Evolutionary conservation across 2,113 vertebrate species (phyloP).

Genomic region (Saguinus midas): DNA sequence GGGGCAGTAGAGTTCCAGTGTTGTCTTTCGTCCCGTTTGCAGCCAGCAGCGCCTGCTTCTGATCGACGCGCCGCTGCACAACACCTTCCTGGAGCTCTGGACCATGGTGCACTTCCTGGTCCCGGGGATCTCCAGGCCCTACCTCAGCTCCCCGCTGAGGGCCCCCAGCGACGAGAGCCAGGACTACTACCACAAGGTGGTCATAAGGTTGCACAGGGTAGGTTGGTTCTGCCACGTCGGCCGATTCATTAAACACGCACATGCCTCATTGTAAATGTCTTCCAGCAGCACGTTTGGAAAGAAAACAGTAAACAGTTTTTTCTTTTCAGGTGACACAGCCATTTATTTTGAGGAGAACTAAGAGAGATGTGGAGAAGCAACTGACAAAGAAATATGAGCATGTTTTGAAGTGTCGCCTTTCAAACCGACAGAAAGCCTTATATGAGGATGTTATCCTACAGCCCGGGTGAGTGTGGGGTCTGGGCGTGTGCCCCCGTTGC

Average conservation of each 20-base stretch:
- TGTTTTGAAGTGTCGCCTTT: conserved; percentile 90
- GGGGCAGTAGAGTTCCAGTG: background rate
- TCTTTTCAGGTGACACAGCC: conserved; percentile 88
- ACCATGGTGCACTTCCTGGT: conserved; percentile 93
- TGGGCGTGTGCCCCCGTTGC: fast-evolving
- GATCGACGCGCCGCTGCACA: conserved; percentile 89
- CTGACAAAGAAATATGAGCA: conserved; percentile 91
- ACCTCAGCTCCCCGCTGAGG: conserved; percentile 87
- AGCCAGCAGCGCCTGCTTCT: conserved; percentile 91
- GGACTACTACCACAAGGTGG: conserved; percentile 91
- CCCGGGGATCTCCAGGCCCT: conserved; percentile 89
- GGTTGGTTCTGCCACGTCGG: background rate
- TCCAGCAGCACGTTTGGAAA: fast-evolving
- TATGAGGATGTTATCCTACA: conserved; percentile 91
- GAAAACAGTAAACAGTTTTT: too few relatives aligned
- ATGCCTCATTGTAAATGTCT: background rate
- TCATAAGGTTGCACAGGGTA: conserved; percentile 90
- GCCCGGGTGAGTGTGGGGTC: conserved; percentile 81
- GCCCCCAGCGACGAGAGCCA: conserved; percentile 88
- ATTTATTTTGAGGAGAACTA: conserved; percentile 90
- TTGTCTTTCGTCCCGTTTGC: background rate
- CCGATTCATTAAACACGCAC: fast-evolving
- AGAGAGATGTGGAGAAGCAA: conserved; percentile 91
- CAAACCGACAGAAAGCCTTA: conserved; percentile 87
- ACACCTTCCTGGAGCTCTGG: conserved; percentile 91